Evolutionary conservation across 2,888 invertebrate species (phyloP).

Genomic region (Nephrotoma appendiculata): DNA sequence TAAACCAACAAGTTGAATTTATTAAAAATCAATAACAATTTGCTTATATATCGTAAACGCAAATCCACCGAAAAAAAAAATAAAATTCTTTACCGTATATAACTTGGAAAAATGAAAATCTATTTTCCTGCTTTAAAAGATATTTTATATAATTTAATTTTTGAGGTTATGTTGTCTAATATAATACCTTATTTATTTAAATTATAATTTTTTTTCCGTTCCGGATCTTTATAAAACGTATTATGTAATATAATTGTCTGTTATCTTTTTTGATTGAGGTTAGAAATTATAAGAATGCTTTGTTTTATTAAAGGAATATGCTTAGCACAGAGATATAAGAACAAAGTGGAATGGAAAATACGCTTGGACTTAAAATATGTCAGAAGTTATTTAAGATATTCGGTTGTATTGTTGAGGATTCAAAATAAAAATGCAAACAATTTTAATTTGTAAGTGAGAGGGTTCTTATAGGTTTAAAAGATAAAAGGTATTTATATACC

Average conservation of each 20-base stretch:
- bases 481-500: background rate
- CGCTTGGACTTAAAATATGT: background rate
- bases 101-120: background rate
- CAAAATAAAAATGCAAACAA: no score
- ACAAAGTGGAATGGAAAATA: background rate
- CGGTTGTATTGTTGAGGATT: no score
- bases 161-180: background rate
- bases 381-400: background rate
- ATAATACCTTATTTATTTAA: background rate
- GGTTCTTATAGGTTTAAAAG: background rate
- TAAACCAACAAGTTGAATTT: background rate
- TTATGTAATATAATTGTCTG: background rate
- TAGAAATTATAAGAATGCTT: background rate
- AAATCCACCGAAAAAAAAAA: background rate
- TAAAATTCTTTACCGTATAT: background rate
- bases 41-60: background rate
- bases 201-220: background rate
- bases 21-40: background rate
- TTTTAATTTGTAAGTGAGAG: no score
- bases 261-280: background rate
- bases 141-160: background rate
- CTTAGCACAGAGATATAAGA: background rate
- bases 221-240: background rate
- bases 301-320: background rate
- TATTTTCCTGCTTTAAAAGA: background rate